Evolutionary conservation across 2,113 vertebrate genomes (phyloP), one percentile per base, ranked within the genome.

Genomic region (Cervus canadensis): DNA sequence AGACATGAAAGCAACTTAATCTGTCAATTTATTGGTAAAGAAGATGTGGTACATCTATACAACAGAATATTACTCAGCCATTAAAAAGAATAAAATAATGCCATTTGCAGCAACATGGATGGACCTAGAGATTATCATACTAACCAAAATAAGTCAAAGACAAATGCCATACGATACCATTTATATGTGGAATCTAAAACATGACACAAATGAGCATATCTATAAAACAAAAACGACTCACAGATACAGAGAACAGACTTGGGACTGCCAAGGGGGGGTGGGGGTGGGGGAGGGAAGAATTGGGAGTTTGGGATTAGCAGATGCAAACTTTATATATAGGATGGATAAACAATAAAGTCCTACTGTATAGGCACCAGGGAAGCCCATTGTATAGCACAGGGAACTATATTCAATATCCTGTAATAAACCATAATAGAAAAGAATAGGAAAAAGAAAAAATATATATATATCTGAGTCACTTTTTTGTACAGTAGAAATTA

Each of bases 231-330:
- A 54, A 82, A 82, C 30, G 64, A 52, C 78, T 81, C 16, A 33
- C 79, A 81, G 79, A 52, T 13, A 21, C 19, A 52, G 79, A 82
- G 19, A 23, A n/a, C 48, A 82, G 79, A 82, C 17, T 52, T 82
- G 30, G 30, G 15, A 11, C 17, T 52, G 5, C 78, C 16, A 43
- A 43, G 16, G 0, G 9, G 9, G 5, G 16, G 2, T 3, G 30
- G 28, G 13, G 10, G 2, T 11, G 16, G 28, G 13, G 10, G 16
- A 50, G 16, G 17, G 6, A 82, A 23, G 48, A 3, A n/a, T 1
- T 52, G 48, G 17, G 28, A 79, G 2, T 79, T 50, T 79, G 45
- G 45, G 45, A 50, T 6, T 10, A 16, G 28, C 28, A 50, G 45
- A 33, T 50, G 45, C 28, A 50, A 50, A 50, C 28, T 50, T 33